Evolutionary conservation across 2,888 invertebrate genomes (phyloP), one percentile per base, ranked within the genome.

Genomic region (Aromia moschata): DNA sequence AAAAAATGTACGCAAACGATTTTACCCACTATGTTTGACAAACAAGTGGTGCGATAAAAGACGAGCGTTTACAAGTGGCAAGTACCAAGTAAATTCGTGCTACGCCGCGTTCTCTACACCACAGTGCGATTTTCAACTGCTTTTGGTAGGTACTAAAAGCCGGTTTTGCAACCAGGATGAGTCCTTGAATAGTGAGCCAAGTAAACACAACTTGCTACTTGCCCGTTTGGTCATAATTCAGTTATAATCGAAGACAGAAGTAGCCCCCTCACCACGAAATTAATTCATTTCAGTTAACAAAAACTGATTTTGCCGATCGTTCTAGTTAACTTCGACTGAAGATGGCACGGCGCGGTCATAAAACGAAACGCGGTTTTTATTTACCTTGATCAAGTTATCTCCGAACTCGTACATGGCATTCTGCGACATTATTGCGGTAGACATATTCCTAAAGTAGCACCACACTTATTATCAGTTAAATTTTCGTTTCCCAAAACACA

Each of bases 341-440:
- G n/a, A n/a, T n/a, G n/a, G n/a, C n/a, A n/a, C n/a, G n/a, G n/a
- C 25, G 11, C 12, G 4, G 1, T 11, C 7, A 30, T 31, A 52
- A 41, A 41, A 52, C 41, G 17, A 41, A 15, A 31, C 41, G 17
- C 30, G 5, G 31, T 52, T 41, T 52, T 37, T 60, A 51, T 66
- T 82, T 86, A 89, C 89, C 89, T 89, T 89, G 80, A 88, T 84
- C 76, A 88, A 83, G 82, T 87, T 85, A 81, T 90, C 89, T 84
- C 87, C 87, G 84, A 89, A 88, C 77, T 89, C 89, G 83, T 88
- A 89, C 84, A 88, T 85, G 78, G 89, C 86, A 82, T 87, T 85
- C 83, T 86, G 87, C 82, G 87, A 87, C 89, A 90, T 89, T 82
- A 90, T 89, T 81, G 89, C 89, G 74, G 90, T 89, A 83, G 90